Evolutionary conservation across 1,140 invertebrate species (phyloP), one percentile per base, ranked within the genome.

Genomic region (Sycobia sp.): DNA sequence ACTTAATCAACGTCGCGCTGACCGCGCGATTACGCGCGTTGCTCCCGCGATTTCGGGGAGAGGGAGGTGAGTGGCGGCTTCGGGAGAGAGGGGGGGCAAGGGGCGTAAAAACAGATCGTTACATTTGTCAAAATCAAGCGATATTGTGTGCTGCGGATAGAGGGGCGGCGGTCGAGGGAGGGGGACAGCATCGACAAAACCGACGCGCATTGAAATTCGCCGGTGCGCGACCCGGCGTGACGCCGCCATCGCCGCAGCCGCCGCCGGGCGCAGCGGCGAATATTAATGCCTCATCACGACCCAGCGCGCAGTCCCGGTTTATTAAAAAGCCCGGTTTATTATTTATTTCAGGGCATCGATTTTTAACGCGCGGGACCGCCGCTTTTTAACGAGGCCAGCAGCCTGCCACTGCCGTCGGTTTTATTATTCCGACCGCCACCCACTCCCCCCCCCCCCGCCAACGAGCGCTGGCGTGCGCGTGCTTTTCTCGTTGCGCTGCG

Each of bases 81-180:
- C 3, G 16, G 7, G 0, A 46, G 11, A 27, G 11, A n/a, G 22
- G 18, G 0, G 14, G 1, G 1, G 29, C 36, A 20, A 49, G 13
- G 38, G 29, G 18, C 47, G 36, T 60, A 51, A 60, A 60, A 60
- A 60, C 47, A 41, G 16, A 62, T 54, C 49, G 39, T 47, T 54
- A 54, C 60, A 56, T 56, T 62, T 62, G 44, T 56, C 34, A 62
- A 62, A 62, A 62, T 62, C 60, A 55, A 62, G 16, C 16, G 29
- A 62, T 56, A 55, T 46, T 53, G 34, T 41, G 25, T n/a, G 4
- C n/a, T n/a, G n/a, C n/a, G n/a, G n/a, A n/a, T n/a, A n/a, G n/a
- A n/a, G n/a, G n/a, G n/a, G n/a, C n/a, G n/a, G n/a, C n/a, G n/a
- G n/a, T n/a, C n/a, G n/a, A n/a, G n/a, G n/a, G n/a, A n/a, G n/a